Conservation (phyloP, 2,113 vertebrate genomes). For the Trinectes maculatus region DNA sequence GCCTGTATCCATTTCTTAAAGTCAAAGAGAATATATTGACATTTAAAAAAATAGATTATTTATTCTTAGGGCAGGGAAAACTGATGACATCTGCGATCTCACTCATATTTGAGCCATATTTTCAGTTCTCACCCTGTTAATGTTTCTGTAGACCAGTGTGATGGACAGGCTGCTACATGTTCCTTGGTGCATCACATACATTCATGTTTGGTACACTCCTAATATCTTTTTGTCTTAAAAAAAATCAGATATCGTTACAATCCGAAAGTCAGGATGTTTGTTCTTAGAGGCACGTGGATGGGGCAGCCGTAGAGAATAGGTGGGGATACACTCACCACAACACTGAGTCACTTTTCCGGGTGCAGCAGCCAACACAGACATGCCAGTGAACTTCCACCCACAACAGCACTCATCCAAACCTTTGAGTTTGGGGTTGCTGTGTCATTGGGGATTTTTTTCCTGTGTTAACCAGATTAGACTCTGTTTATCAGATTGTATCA, state of each 20-base stretch:
- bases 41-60: too few relatives aligned
- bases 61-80: too few relatives aligned
- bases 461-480: constrained; percentile 19
- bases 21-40: too few relatives aligned
- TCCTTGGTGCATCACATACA: neutral
- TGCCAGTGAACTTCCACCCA: constrained; percentile 59
- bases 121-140: neutral
- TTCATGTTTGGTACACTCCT: constrained; percentile 5
- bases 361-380: constrained; percentile 45
- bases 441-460: constrained; percentile 21
- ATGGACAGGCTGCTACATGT: neutral
- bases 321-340: constrained; percentile 54
- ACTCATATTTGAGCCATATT: neutral
- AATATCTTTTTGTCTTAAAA: neutral
- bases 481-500: constrained; percentile 36
- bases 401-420: constrained; percentile 6
- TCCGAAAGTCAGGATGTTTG: constrained; percentile 1
- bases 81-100: neutral
- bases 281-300: constrained; percentile 2
- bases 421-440: constrained; percentile 22
- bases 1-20: too few relatives aligned
- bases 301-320: constrained; percentile 46
- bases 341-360: constrained; percentile 67
- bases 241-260: neutral
- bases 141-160: neutral